Evolutionary conservation across 2,797 vertebrate species (phyloP).

Genomic region (Petrocephalus sullivani): DNA sequence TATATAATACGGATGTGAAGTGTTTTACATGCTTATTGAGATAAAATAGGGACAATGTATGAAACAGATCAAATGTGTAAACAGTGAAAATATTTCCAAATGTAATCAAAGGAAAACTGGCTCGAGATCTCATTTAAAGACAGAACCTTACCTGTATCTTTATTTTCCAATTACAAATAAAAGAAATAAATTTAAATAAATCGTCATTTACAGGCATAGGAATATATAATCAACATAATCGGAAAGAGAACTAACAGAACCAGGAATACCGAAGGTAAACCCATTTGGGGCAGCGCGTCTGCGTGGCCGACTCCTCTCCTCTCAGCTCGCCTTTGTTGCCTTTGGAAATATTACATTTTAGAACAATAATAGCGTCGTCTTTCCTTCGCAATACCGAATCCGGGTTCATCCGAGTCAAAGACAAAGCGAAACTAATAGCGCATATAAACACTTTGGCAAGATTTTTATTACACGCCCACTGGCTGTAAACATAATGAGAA

Average conservation of each 20-base stretch:
- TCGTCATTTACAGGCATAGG: not conserved
- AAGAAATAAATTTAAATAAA: not conserved
- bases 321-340: not conserved
- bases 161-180: not conserved
- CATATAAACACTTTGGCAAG: slow-evolving; percentile 36
- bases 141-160: not conserved
- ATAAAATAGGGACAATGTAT: not conserved
- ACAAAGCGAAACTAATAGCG: slow-evolving; percentile 69
- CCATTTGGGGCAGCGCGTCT: not conserved
- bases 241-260: not conserved
- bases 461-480: slow-evolving; percentile 64
- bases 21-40: not conserved
- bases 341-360: slow-evolving; percentile 3
- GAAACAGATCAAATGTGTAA: not conserved
- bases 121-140: not conserved
- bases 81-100: not conserved
- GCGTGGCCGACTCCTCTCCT: not conserved
- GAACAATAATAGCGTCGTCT: not conserved
- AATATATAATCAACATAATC: not conserved
- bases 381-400: not conserved
- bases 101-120: not conserved
- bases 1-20: not conserved
- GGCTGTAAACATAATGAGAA: slow-evolving; percentile 69
- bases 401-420: slow-evolving; percentile 51
- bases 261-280: not conserved